Base-by-base conservation (phyloP, 2,113 vertebrate species). In the Ovibos moschatus region DNA sequence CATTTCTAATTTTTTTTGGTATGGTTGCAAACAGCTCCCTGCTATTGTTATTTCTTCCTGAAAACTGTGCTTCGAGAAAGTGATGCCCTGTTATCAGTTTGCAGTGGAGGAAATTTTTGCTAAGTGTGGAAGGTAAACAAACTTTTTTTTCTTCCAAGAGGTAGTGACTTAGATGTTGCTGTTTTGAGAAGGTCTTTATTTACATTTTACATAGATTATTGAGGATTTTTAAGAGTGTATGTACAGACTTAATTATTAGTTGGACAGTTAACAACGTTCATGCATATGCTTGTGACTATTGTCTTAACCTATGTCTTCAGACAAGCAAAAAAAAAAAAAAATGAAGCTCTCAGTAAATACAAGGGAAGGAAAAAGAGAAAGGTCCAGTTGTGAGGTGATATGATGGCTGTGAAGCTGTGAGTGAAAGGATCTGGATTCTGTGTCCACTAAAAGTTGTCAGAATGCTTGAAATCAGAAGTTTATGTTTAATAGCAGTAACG, bases 41-140 rank as follows among this genome's bases (percentile, higher is more conserved):
- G 36, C 19, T 92, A 2, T 81, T 97, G 19, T 91, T 97, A 30
- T 71, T 91, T 97, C 6, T 67, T 16, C 82, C 30, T 91, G 64
- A 85, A 95, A 95, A 88, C 4, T 28, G 57, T 67, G 19, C 33
- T 86, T 97, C 0, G 16, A 79, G 89, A 30, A 89, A 81, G 30
- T 76, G 45, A 10, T 45, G 6, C 10, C 43, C 8, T 79, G 2
- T 43, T 47, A 12, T 9, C 45, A 81, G 51, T 87, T 93, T 25
- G 7, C 12, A 45, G 55, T 7, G 28, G 10, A 91, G 45, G 10
- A 47, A 74, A 57, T 47, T 85, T 91, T 81, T 86, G 13, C 33
- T 86, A 81, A 0, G 25, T 28, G 4, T 5, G 2, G 50, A 40
- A 58, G 47, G 17, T 10, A 47, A 47, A 64, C 21, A 51, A 91